Evolutionary conservation across 2,113 vertebrate species (phyloP).

Genomic region (Stegastes partitus): DNA sequence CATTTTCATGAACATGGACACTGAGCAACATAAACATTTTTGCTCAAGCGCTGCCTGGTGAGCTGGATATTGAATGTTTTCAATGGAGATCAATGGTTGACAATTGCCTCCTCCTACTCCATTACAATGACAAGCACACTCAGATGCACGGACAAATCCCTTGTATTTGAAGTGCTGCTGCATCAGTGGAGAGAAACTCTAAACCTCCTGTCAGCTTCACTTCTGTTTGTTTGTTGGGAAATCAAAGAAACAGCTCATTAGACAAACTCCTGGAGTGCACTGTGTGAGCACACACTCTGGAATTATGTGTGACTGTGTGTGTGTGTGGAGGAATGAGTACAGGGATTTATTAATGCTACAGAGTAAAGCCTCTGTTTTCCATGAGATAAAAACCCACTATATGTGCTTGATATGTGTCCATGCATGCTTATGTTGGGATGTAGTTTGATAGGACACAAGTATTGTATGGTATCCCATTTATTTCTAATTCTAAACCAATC

Average conservation of each 20-base stretch:
- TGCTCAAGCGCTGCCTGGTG: not conserved
- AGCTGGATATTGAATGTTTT: not conserved
- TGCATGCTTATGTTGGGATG: too few species aligned
- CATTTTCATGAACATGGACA: not conserved
- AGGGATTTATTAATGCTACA: too few species aligned
- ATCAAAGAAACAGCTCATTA: slow-evolving; percentile 2
- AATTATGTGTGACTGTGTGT: too few species aligned
- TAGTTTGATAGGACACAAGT: too few species aligned
- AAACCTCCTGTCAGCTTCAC: not conserved
- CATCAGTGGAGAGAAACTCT: not conserved
- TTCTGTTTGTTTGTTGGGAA: not conserved
- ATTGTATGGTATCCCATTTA: too few species aligned
- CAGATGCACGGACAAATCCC: not conserved
- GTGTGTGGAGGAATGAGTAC: too few species aligned
- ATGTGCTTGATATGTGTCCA: too few species aligned
- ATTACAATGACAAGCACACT: not conserved
- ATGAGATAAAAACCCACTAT: too few species aligned
- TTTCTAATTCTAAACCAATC: too few species aligned
- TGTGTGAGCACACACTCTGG: not conserved
- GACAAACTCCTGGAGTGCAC: not conserved
- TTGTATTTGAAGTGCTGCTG: not conserved
- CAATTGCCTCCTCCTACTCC: not conserved
- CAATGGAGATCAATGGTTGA: not conserved
- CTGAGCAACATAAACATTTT: not conserved
- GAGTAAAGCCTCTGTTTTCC: too few species aligned